These are phyloP conservation scores for Contarinia nasturtii DNA, from an alignment of 1,140 invertebrate genomes.

Conservation along the genomic window DNA sequence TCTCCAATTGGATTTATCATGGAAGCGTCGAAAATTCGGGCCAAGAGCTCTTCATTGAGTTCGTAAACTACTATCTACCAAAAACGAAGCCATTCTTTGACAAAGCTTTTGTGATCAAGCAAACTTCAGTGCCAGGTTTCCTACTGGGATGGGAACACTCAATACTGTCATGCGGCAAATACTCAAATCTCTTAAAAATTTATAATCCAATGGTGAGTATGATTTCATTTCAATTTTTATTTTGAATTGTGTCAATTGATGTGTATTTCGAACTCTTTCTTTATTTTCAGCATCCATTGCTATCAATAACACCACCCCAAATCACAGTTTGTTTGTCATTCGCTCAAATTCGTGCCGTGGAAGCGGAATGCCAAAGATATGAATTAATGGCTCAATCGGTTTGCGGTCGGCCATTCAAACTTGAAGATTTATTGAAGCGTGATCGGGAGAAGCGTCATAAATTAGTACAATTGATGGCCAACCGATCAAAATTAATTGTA, in stretches of 20 bases:
- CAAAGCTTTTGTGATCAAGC: conserved; percentile 12
- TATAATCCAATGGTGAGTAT: conserved; percentile 14
- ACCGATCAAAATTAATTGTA: conserved; percentile 9
- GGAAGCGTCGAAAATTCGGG: conserved; percentile 14
- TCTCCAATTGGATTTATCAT: conserved; percentile 16
- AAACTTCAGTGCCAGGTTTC: conserved; percentile 14
- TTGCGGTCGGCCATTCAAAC: conserved; percentile 5
- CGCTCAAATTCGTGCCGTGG: conserved; percentile 9
- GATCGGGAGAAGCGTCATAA: conserved; percentile 5
- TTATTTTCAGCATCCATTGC: conserved; percentile 13
- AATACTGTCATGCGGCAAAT: conserved; percentile 20
- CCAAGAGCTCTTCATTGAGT: conserved; percentile 17
- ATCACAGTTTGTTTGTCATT: conserved; percentile 14
- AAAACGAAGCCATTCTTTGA: conserved; percentile 20
- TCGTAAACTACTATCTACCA: conserved; percentile 7
- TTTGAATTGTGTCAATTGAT: neutral
- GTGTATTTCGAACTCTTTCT: neutral
- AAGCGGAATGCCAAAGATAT: conserved; percentile 4
- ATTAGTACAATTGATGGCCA: conserved; percentile 9
- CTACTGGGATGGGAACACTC: conserved; percentile 13
- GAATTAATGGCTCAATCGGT: conserved; percentile 3
- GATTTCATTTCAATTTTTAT: neutral
- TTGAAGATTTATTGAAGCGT: conserved; percentile 7
- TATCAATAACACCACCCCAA: conserved; percentile 10
- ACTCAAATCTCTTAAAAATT: conserved; percentile 15